Conservation (phyloP, 1,140 invertebrate genomes). For the Hyles vespertilio region DNA sequence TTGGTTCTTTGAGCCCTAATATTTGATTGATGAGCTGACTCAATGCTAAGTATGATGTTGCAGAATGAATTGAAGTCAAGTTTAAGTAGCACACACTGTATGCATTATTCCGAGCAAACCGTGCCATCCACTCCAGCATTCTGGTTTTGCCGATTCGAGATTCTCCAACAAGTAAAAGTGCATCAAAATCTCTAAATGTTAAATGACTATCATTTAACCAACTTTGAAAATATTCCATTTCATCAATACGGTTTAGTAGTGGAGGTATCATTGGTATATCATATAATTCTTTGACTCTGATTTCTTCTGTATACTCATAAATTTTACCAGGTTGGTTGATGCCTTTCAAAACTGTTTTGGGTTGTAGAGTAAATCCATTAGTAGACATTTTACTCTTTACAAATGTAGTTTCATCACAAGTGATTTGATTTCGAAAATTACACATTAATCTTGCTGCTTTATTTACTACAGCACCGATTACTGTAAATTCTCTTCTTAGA, state of each 20-base stretch:
- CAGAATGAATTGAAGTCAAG: slow-evolving; percentile 62
- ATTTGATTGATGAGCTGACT: slow-evolving; percentile 65
- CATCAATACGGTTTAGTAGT: slow-evolving; percentile 58
- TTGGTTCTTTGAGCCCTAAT: slow-evolving; percentile 47
- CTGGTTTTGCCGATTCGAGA: slow-evolving; percentile 66
- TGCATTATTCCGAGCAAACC: slow-evolving; percentile 37
- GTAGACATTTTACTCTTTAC: slow-evolving; percentile 75
- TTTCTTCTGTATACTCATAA: slow-evolving; percentile 74
- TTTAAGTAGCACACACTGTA: slow-evolving; percentile 42
- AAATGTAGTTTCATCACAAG: slow-evolving; percentile 78
- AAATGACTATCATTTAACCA: slow-evolving; percentile 47
- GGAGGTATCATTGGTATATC: slow-evolving; percentile 52
- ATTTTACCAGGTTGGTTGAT: slow-evolving; percentile 70
- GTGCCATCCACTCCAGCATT: slow-evolving; percentile 60
- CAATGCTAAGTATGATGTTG: slow-evolving; percentile 61
- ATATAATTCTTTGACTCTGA: slow-evolving; percentile 54
- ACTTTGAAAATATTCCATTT: slow-evolving; percentile 60
- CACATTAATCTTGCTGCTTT: slow-evolving; percentile 86
- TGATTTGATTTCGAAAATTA: slow-evolving; percentile 79
- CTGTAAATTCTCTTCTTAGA: slow-evolving; percentile 84
- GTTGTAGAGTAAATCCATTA: slow-evolving; percentile 74
- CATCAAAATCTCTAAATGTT: slow-evolving; percentile 52
- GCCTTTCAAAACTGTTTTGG: slow-evolving; percentile 74
- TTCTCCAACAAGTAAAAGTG: slow-evolving; percentile 61
- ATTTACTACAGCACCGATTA: slow-evolving; percentile 85